A percentile compares a stretch with the other conserved stretches of the same genome.
Evolutionary conservation across 1,140 invertebrate species (phyloP).

Genomic region (Belonocnema kinseyi): DNA sequence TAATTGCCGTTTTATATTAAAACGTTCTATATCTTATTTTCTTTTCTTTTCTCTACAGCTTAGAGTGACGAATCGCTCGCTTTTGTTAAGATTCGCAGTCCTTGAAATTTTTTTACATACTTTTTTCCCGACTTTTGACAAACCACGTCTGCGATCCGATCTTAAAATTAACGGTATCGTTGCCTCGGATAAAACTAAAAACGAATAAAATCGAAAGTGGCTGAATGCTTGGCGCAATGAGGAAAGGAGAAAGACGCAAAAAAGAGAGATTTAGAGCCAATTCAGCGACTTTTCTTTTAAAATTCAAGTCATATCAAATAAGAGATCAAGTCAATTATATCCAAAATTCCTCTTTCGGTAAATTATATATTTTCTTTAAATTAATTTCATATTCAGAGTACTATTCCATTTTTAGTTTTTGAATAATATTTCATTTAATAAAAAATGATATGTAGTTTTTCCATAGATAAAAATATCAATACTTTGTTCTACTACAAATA

Average conservation of each 20-base stretch:
- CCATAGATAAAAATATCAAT: too few relatives aligned
- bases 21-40: neutral
- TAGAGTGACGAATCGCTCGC: neutral
- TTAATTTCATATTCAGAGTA: too few relatives aligned
- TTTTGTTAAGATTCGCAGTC: neutral
- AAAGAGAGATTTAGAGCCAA: slow-evolving; percentile 24
- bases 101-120: slow-evolving; percentile 1
- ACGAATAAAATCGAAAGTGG: slow-evolving; percentile 54
- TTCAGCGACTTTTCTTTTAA: slow-evolving; percentile 15
- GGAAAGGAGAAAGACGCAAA: slow-evolving; percentile 32
- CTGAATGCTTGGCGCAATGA: slow-evolving; percentile 41
- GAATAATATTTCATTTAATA: too few relatives aligned
- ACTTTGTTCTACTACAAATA: too few relatives aligned
- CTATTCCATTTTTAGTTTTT: too few relatives aligned
- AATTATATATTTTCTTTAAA: neutral
- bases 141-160: neutral
- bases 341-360: neutral
- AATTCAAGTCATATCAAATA: neutral
- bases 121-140: neutral
- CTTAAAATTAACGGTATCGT: slow-evolving; percentile 48
- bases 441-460: too few relatives aligned
- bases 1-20: slow-evolving; percentile 4
- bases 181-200: slow-evolving; percentile 22
- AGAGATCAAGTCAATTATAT: neutral
- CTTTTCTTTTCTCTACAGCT: neutral